Conservation (phyloP, 2,888 invertebrate genomes). For the Ormyrus nitidulus region DNA sequence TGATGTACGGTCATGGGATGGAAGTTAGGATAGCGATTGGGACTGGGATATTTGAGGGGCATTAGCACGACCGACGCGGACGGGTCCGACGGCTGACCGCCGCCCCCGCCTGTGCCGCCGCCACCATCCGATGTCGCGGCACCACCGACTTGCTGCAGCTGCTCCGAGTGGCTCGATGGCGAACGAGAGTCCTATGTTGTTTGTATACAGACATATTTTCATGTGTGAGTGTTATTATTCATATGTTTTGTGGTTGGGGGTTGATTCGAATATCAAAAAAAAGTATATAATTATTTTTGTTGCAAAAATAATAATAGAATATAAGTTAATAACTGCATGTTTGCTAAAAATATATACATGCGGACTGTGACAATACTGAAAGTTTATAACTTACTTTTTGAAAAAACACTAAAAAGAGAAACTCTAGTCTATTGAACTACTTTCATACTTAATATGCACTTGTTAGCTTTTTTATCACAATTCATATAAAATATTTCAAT, state of each 20-base stretch:
- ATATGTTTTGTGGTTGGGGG: too few species aligned
- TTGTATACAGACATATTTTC: conserved; percentile 45
- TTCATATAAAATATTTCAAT: too few species aligned
- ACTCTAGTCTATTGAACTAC: too few species aligned
- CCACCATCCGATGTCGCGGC: conserved; percentile 44
- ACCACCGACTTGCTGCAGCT: conserved; percentile 63
- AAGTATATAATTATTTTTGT: too few species aligned
- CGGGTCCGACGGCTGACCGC: conserved; percentile 32
- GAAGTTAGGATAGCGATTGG: conserved; percentile 68
- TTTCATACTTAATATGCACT: too few species aligned
- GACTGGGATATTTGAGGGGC: conserved; percentile 70
- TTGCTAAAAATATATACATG: too few species aligned
- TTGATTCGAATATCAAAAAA: background rate
- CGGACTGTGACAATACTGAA: too few species aligned
- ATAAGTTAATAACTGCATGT: too few species aligned
- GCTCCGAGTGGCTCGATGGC: conserved; percentile 72
- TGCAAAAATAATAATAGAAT: too few species aligned
- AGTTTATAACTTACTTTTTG: too few species aligned
- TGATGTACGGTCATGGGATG: conserved; percentile 64
- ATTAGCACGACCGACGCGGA: conserved; percentile 62
- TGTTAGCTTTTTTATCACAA: too few species aligned
- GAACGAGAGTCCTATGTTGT: conserved; percentile 70
- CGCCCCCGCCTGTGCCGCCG: conserved; percentile 44
- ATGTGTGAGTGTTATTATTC: background rate
- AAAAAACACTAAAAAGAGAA: too few species aligned